Percentiles rank a stretch among this genome's conserved stretches.
Conservation (phyloP, 2,797 vertebrate species). For the Pantherophis vulpinus region DNA sequence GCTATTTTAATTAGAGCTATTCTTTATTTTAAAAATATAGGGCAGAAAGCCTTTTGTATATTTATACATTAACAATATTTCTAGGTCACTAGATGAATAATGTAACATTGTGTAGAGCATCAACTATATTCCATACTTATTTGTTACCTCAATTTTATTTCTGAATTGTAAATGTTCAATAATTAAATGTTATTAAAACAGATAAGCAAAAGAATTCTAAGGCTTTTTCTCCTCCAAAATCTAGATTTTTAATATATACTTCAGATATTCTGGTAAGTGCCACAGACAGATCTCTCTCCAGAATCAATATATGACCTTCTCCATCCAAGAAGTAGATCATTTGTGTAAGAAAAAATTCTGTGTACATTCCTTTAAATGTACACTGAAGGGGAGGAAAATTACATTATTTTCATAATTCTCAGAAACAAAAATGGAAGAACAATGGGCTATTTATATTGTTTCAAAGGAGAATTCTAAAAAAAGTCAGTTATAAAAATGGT, state of each 20-base stretch:
- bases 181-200: constrained; percentile 70
- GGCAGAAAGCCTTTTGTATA: constrained; percentile 78
- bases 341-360: constrained; percentile 19
- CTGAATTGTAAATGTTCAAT: constrained; percentile 67
- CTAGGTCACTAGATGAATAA: constrained; percentile 70
- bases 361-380: background rate
- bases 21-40: constrained; percentile 84
- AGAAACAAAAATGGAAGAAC: background rate
- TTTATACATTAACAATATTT: constrained; percentile 75
- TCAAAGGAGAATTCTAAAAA: background rate
- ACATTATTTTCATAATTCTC: background rate
- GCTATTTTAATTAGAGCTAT: constrained; percentile 77
- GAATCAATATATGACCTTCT: constrained; percentile 36
- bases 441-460: background rate
- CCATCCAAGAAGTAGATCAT: background rate
- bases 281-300: constrained; percentile 52
- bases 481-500: constrained; percentile 23
- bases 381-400: background rate
- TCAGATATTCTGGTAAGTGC: constrained; percentile 48
- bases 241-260: constrained; percentile 53
- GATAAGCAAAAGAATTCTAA: constrained; percentile 70
- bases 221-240: constrained; percentile 62
- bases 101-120: constrained; percentile 71
- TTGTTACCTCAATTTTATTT: constrained; percentile 70
- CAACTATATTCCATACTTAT: constrained; percentile 65